Percentiles rank a stretch among this genome's conserved stretches.
phyloP scores from a whole-genome alignment of 2,888 invertebrate genomes.

The Troilus luridus region DNA sequence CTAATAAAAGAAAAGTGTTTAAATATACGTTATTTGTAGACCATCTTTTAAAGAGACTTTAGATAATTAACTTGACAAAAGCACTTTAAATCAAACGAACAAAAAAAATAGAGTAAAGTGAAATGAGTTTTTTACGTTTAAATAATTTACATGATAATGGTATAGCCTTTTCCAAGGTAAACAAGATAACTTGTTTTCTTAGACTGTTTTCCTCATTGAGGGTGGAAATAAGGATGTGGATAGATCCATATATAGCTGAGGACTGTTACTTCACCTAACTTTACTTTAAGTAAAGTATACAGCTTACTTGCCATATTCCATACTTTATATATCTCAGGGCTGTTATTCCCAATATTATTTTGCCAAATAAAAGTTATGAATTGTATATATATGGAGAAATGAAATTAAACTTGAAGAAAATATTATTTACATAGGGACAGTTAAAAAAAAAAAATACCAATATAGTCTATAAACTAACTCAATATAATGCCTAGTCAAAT shows the following conservation, averaged over 20 bases:
- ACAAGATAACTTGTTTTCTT: not conserved
- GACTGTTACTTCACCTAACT: not conserved
- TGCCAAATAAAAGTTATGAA: not conserved
- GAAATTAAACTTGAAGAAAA: not conserved
- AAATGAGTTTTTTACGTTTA: not conserved
- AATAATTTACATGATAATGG: not conserved
- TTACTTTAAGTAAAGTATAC: too few relatives aligned
- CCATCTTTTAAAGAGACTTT: too few relatives aligned
- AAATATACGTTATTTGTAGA: too few relatives aligned
- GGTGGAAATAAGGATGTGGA: not conserved
- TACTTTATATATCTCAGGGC: too few relatives aligned
- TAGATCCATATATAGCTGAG: not conserved
- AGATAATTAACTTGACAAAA: too few relatives aligned
- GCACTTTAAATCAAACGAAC: not conserved
- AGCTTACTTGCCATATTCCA: too few relatives aligned
- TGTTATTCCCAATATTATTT: too few relatives aligned
- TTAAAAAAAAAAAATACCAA: not conserved
- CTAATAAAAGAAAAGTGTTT: too few relatives aligned
- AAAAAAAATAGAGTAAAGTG: not conserved
- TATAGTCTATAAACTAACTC: not conserved
- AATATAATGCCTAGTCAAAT: not conserved
- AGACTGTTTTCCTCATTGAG: not conserved
- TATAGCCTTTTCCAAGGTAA: not conserved
- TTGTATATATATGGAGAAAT: not conserved
- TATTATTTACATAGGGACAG: too few relatives aligned